phyloP scores from a whole-genome alignment of 2,888 invertebrate genomes.

The Geotrupes spiniger region DNA sequence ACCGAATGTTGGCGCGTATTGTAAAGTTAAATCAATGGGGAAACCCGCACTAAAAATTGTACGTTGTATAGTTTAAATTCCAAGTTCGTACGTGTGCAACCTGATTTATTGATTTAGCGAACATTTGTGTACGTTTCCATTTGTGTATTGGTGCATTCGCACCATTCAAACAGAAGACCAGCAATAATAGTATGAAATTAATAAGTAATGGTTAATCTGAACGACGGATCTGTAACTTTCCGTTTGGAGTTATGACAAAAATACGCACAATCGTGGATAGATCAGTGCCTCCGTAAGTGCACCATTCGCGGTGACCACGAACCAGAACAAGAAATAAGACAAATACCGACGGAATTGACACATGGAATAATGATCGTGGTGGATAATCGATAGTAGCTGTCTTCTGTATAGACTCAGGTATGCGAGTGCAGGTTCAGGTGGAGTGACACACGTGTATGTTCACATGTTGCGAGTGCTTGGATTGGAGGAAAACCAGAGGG shows the following conservation, averaged over 20 bases:
- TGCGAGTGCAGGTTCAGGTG: slow-evolving; percentile 24
- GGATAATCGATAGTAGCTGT: slow-evolving; percentile 30
- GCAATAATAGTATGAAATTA: slow-evolving; percentile 2
- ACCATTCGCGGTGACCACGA: slow-evolving; percentile 6
- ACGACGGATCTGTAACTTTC: slow-evolving; percentile 1
- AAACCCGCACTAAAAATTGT: too few relatives aligned
- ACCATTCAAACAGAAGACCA: too few relatives aligned
- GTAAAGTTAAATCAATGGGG: too few relatives aligned
- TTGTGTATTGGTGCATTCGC: too few relatives aligned
- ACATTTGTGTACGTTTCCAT: too few relatives aligned
- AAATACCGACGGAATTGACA: slow-evolving; percentile 27
- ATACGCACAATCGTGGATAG: slow-evolving; percentile 4
- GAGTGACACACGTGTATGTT: slow-evolving; percentile 30
- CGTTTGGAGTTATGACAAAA: slow-evolving; percentile 2
- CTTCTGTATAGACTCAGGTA: slow-evolving; percentile 22
- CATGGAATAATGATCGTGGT: slow-evolving; percentile 30
- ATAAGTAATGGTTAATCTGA: neutral
- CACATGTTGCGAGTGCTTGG: slow-evolving; percentile 28
- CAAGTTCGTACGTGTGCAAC: too few relatives aligned
- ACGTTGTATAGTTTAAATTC: too few relatives aligned
- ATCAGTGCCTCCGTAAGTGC: slow-evolving; percentile 5
- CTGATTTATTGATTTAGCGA: too few relatives aligned
- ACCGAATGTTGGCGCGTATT: too few relatives aligned
- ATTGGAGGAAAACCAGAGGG: slow-evolving; percentile 42
- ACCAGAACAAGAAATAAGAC: slow-evolving; percentile 11